phyloP scores from a whole-genome alignment of 1,140 invertebrate genomes.

The Xylocopa sonorina region DNA sequence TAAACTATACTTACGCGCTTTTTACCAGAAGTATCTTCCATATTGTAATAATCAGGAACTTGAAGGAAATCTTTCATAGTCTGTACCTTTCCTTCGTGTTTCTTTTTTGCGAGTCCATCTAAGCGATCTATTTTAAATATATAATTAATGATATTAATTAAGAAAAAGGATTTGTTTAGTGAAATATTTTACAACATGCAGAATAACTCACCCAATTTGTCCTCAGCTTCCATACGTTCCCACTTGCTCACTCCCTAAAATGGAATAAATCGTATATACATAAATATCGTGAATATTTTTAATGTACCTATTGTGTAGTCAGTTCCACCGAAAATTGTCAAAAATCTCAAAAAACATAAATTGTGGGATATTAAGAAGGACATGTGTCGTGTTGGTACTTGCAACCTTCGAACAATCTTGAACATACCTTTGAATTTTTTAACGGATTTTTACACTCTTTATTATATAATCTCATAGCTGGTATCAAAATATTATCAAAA shows the following conservation, averaged over 20 bases:
- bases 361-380: too few species aligned
- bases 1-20: constrained; percentile 88
- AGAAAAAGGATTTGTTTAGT: background rate
- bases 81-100: constrained; percentile 81
- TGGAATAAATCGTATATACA: constrained; percentile 26
- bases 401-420: too few species aligned
- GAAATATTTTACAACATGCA: constrained; percentile 13
- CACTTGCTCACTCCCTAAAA: constrained; percentile 82
- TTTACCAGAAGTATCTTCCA: constrained; percentile 88
- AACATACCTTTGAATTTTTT: too few species aligned
- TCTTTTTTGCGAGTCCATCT: constrained; percentile 88
- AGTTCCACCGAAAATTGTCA: too few species aligned
- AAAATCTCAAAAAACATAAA: too few species aligned
- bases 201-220: constrained; percentile 83
- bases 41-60: constrained; percentile 89
- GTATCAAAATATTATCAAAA: too few species aligned
- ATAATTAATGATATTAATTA: background rate
- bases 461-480: too few species aligned
- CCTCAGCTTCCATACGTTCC: constrained; percentile 85
- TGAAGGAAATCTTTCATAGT: constrained; percentile 96
- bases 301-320: too few species aligned
- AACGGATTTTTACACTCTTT: too few species aligned
- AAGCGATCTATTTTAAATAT: constrained; percentile 87
- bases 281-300: constrained; percentile 7
- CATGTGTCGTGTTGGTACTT: too few species aligned